Base-by-base conservation (phyloP, 2,797 vertebrate species). In the Prunella strophiata region DNA sequence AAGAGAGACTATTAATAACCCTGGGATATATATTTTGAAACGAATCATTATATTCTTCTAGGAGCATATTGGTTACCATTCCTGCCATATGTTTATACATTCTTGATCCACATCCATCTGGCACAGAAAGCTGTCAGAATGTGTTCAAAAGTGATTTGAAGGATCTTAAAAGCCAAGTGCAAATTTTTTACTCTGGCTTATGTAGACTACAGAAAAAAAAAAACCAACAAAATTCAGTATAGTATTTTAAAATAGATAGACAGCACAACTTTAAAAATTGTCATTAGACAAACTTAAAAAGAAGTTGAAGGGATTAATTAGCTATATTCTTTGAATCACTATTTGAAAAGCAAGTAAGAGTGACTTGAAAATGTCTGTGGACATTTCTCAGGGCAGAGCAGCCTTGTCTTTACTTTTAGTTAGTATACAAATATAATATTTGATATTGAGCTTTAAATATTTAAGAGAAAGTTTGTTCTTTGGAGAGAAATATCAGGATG, bases 51-150 rank as follows among this genome's bases (percentile, higher is more conserved):
- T 62, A n/a, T 17, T 17, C 34, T 52, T 88, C 43, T 55, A 72
- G 22, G 52, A 92, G 20, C 58, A 83, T 88, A 83, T 45, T 58
- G 16, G 51, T 91, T 92, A 59, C 89, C 23, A 13, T 88, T 94
- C 85, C 40, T 15, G 6, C 68, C 68, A 68, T 95, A 67, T 93
- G 79, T 75, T 96, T 88, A 27, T 78, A 25, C 30, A 43, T 91
- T 91, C 54, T 94, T 96, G 76, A 78, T 88, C 48, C 52, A 55
- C 43, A 43, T 86, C 87, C 91, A 89, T 88, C 79, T 96, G 94
- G 66, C 63, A 51, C 25, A 66, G 70, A 91, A 96, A 77, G 88
- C 80, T 59, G 16, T 63, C 3, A 3, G 72, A 74, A 54, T 72
- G 13, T 34, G 30, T 66, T 92, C 55, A 85, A 77, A 90, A 91